A percentile compares a stretch with the other conserved stretches of the same genome.
Conservation (phyloP, 2,888 invertebrate genomes). For the Colletes collaris region DNA sequence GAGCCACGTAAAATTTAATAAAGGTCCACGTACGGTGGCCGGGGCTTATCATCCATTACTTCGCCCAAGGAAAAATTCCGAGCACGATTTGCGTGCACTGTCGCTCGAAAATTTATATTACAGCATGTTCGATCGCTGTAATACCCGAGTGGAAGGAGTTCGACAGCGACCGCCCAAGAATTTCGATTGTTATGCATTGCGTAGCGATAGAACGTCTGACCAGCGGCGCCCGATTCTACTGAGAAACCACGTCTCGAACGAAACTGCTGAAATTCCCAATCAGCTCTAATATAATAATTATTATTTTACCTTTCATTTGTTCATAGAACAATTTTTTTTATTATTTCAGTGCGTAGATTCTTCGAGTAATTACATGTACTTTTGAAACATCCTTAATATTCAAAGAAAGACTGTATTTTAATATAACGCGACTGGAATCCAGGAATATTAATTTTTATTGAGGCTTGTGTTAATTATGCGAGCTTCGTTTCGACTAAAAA, state of each 20-base stretch:
- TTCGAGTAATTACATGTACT: too few relatives aligned
- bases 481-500: too few relatives aligned
- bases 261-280: not conserved
- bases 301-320: too few relatives aligned
- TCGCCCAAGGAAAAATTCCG: slow-evolving; percentile 61
- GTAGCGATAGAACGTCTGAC: slow-evolving; percentile 20
- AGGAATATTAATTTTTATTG: too few relatives aligned
- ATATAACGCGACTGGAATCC: too few relatives aligned
- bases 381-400: too few relatives aligned
- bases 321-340: too few relatives aligned
- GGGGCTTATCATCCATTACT: slow-evolving; percentile 63
- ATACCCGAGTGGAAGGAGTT: slow-evolving; percentile 21
- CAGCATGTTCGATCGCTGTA: slow-evolving; percentile 40
- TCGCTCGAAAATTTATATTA: slow-evolving; percentile 62
- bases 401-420: too few relatives aligned
- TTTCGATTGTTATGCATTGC: slow-evolving; percentile 45
- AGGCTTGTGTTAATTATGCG: too few relatives aligned
- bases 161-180: slow-evolving; percentile 20
- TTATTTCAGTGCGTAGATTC: too few relatives aligned
- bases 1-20: slow-evolving; percentile 61
- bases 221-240: slow-evolving; percentile 35
- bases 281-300: too few relatives aligned
- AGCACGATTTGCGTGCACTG: slow-evolving; percentile 60
- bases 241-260: not conserved
- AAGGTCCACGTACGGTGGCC: slow-evolving; percentile 51